Evolutionary conservation across 2,113 vertebrate species (phyloP), one percentile per base, ranked within the genome.

Genomic region (Xerus inauris): DNA sequence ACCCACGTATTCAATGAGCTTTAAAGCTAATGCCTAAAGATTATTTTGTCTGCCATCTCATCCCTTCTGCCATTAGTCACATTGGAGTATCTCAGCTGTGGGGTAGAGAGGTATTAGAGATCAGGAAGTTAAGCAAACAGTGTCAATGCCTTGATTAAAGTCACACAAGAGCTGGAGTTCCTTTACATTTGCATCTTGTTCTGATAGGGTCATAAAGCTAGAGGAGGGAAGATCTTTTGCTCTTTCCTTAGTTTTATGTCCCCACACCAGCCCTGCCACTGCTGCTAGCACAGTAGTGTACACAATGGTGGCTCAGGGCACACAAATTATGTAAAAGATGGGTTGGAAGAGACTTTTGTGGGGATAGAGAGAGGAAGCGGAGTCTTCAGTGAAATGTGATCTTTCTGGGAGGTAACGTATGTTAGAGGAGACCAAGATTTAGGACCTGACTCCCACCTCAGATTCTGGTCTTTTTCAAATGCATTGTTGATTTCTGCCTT

Each of bases 91-190:
- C 30, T 51, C 69, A 71, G 35, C 42, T 73, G 76, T 30, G 22
- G 38, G 16, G n/a, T 14, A 32, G 20, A 11, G 22, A 45, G 9
- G 28, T 49, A 67, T 54, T 95, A 17, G n/a, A 91, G 72, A 51
- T 51, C 22, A 76, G 81, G n/a, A 92, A 83, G 57, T 96, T 90
- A 88, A 95, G 59, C 32, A 90, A 84, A 90, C 65, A 12, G 88
- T 47, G 26, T 11, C 42, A 82, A 57, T 75, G 22, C 40, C 38
- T 89, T 32, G 24, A 82, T 65, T 42, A 40, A 79, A 94, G 28
- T 76, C 42, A 92, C n/a, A 57, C 10, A 40, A 51, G 35, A 81
- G 84, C 40, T 80, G 24, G 20, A 8, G 19, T 22, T 65, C 16
- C 17, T 38, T 86, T 38, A 11, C n/a, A 65, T 28, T 51, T 80